phyloP scores from a whole-genome alignment of 2,113 vertebrate genomes.

The Chaetops frenatus region DNA sequence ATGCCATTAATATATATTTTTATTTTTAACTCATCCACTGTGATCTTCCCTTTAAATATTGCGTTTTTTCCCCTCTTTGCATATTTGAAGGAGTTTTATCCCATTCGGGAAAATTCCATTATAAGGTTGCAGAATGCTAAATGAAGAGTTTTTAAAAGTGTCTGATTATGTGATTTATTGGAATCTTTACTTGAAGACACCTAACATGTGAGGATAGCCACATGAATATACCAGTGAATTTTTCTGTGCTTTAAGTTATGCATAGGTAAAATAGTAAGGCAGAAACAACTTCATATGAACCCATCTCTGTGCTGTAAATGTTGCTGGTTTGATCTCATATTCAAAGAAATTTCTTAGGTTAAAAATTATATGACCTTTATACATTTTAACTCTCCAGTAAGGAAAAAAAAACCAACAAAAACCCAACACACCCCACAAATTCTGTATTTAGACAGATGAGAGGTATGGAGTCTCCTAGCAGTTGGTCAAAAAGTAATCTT shows the following conservation, averaged over 20 bases:
- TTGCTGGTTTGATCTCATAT: background rate
- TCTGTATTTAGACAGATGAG: background rate
- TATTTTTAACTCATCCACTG: background rate
- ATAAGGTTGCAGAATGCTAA: background rate
- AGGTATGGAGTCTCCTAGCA: background rate
- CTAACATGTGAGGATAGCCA: background rate
- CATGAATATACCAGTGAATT: background rate
- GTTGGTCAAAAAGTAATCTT: background rate
- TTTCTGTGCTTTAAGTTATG: background rate
- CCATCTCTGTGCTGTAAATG: background rate
- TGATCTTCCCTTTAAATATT: background rate
- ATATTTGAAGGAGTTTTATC: background rate
- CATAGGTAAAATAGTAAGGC: background rate
- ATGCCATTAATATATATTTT: background rate
- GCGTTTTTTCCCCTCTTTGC: background rate
- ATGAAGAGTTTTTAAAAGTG: background rate
- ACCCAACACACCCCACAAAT: background rate
- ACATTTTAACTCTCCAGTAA: background rate
- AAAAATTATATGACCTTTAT: background rate
- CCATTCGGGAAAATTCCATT: background rate
- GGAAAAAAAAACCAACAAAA: background rate
- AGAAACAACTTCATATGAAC: background rate
- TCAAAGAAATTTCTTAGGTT: background rate
- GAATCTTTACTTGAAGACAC: background rate
- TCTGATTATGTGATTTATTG: background rate